Evolutionary conservation across 2,888 invertebrate genomes (phyloP), one percentile per base, ranked within the genome.

Genomic region (Lepidocyrtoides sp.): DNA sequence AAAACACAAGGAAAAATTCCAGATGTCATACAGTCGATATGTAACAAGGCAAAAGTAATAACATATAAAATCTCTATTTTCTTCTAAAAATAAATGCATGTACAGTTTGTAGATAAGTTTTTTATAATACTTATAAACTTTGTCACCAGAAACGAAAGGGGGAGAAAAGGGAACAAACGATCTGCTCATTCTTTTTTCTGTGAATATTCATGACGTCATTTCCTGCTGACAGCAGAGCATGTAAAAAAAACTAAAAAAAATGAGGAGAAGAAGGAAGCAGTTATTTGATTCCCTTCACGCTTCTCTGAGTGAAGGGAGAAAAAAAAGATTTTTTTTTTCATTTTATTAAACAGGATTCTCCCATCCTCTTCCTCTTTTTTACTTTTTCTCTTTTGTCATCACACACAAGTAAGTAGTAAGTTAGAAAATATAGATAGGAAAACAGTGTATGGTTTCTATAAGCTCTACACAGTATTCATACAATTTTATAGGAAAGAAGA

Each of bases 281-380:
- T 90, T 90, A 90, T 90, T 90, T 90, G 90, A 90, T 90, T 90
- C 90, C 79, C 85, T 90, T 90, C 90, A 90, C 90, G 90, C 90
- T 90, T 90, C 63, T 26, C 60, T 90, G 90, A 92, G 89, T 89
- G 75, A 72, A 83, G 84, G 87, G 87, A 87, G 87, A 84, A 85
- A 72, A 84, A 69, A 88, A 57, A 75, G n/a, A n/a, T n/a, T n/a
- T n/a, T n/a, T 88, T 90, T 92, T 87, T 90, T 87, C 86, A 87
- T 90, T 92, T 92, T 92, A 92, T 92, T 92, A 90, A 92, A 91
- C 79, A 92, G 87, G 77, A 86, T 84, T 85, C 85, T 90, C 79
- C 54, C 72, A 89, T 89, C 72, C 82, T 89, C 41, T n/a, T 63
- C 29, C 44, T 23, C 14, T 54, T 69, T 66, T 75, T 83, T 89